Percentiles rank a stretch among this genome's conserved stretches.
Conservation (phyloP, 2,888 invertebrate genomes). For the Thecophora atra region DNA sequence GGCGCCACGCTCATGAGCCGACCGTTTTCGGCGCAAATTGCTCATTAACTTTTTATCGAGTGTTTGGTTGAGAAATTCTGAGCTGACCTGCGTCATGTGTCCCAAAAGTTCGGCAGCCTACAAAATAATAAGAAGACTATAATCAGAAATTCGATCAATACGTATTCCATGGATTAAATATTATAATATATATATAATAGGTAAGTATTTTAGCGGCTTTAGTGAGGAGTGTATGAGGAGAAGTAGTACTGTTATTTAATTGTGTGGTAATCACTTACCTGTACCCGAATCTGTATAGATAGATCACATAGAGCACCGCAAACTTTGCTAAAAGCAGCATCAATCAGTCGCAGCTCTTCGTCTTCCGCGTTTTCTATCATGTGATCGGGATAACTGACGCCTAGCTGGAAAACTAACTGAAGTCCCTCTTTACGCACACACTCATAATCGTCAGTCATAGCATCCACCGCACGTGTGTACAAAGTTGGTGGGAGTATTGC, state of each 20-base stretch:
- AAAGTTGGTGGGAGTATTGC: conserved; percentile 76
- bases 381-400: conserved; percentile 86
- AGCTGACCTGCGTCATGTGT: conserved; percentile 85
- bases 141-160: too few relatives aligned
- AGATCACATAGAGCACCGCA: conserved; percentile 94
- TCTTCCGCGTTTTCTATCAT: conserved; percentile 75
- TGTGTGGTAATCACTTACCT: conserved; percentile 55
- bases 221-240: too few relatives aligned
- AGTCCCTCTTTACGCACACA: conserved; percentile 88
- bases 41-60: conserved; percentile 98
- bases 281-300: conserved; percentile 85
- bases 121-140: too few relatives aligned
- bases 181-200: too few relatives aligned
- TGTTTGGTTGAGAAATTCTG: conserved; percentile 92
- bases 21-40: conserved; percentile 86
- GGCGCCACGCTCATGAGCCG: conserved; percentile 86
- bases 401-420: conserved; percentile 85
- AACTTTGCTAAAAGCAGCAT: conserved; percentile 95
- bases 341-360: conserved; percentile 87
- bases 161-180: too few relatives aligned
- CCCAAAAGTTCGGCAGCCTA: conserved; percentile 85
- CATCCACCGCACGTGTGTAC: conserved; percentile 74
- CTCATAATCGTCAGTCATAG: conserved; percentile 92
- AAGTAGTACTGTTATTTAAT: background rate
- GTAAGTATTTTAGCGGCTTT: too few relatives aligned